Conservation (phyloP, 2,888 invertebrate genomes). For the Lysandra coridon region DNA sequence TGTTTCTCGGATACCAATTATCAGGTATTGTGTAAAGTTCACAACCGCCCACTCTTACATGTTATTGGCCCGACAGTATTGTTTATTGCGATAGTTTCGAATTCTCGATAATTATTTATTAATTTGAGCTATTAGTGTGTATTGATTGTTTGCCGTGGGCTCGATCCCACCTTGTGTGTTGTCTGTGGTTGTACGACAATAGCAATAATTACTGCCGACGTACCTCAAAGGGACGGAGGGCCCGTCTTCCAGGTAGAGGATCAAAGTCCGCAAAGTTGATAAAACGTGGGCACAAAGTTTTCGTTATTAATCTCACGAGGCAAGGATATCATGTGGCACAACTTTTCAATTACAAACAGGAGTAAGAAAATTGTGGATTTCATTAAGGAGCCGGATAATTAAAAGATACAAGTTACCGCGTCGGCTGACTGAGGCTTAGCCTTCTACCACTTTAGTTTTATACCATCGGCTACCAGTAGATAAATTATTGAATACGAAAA, state of each 20-base stretch:
- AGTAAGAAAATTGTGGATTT: not conserved
- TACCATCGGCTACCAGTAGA: too few species aligned
- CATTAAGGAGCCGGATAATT: not conserved
- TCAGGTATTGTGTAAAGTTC: not conserved
- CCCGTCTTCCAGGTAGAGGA: not conserved
- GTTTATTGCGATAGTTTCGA: not conserved
- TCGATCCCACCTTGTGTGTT: not conserved
- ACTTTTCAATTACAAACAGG: not conserved
- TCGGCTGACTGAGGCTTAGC: not conserved
- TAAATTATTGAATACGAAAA: too few species aligned
- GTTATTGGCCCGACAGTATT: not conserved
- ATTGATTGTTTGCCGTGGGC: not conserved
- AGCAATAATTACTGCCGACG: not conserved
- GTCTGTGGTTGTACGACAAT: not conserved
- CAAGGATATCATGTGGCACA: not conserved
- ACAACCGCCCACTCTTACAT: not conserved
- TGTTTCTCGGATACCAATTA: not conserved
- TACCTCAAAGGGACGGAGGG: not conserved
- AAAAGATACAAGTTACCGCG: not conserved
- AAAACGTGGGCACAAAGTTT: not conserved
- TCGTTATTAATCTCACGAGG: not conserved
- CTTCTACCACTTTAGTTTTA: too few species aligned
- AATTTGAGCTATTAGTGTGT: not conserved
- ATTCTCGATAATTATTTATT: not conserved
- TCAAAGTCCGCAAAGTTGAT: not conserved